Evolutionary conservation across 2,113 vertebrate species (phyloP).

Genomic region (Glareola pratincola): DNA sequence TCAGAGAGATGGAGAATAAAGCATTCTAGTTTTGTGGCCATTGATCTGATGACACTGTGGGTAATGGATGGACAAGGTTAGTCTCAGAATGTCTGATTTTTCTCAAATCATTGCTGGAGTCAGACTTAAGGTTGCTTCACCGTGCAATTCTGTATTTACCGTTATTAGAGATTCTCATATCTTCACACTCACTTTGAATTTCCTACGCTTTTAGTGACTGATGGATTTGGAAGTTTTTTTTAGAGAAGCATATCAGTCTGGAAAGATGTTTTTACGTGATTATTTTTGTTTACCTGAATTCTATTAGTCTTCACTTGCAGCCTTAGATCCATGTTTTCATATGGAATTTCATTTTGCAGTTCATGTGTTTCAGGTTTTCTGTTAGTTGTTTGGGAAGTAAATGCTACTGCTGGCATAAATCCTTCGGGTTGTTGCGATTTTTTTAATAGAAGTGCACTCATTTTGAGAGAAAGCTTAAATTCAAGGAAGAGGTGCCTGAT

Average conservation of each 20-base stretch:
- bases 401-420: background rate
- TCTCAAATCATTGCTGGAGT: constrained; percentile 55
- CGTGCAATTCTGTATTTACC: constrained; percentile 7
- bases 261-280: constrained; percentile 22
- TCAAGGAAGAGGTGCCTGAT: background rate
- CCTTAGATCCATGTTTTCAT: background rate
- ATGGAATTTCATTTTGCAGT: background rate
- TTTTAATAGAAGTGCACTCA: background rate
- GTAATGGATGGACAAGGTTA: constrained; percentile 67
- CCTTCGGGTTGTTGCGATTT: background rate
- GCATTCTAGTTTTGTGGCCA: constrained; percentile 62
- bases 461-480: background rate
- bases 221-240: background rate
- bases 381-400: background rate
- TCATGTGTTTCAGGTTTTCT: background rate
- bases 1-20: constrained; percentile 63
- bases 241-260: background rate
- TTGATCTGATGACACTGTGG: constrained; percentile 67
- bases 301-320: background rate
- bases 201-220: constrained; percentile 20
- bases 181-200: constrained; percentile 28
- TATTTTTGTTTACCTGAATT: constrained; percentile 45
- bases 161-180: background rate
- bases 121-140: constrained; percentile 53
- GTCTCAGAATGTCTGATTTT: constrained; percentile 62